Base-by-base conservation (phyloP, 2,113 vertebrate species). In the Lonchura striata region DNA sequence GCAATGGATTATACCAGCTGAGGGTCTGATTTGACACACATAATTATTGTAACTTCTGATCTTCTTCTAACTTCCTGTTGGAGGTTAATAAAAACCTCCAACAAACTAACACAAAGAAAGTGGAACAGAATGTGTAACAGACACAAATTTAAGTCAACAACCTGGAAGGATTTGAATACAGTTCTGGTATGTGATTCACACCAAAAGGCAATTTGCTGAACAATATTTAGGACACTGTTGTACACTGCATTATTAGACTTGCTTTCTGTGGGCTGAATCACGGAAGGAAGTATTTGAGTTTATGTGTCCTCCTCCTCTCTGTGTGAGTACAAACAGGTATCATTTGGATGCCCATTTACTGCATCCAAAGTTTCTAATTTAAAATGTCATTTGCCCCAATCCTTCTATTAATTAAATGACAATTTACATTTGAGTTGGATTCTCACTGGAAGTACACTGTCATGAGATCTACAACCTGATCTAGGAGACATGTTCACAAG, bases 101-200 rank as follows among this genome's bases (percentile, higher is more conserved):
- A 71, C 27, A 59, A 81, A 71, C 15, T 28, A 88, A 87, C 37
- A 88, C n/a, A 71, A 84, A 47, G 21, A 19, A 64, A 72, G 52
- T 30, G 18, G 60, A 82, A 91, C 1, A 0, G n/a, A 39, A 53
- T 41, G 24, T 15, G 7, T 30, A 53, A 68, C 33, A 66, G 92
- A 72, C 49, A 78, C 41, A 83, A 15, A 31, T 41, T 74, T 28
- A 64, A 16, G 12, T 70, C 56, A 78, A 91, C 37, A 20, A 47
- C 20, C 18, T 72, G 33, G 19, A 90, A 84, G 42, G 53, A 79
- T 61, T 11, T 80, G 18, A 66, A 72, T 31, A 79, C 8, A 41
- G 57, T 59, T 90, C 82, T 86, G 91, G 91, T 94, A 95, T 89
- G 87, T 93, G 85, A 94, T 95, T 94, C 59, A 70, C 44, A 72